Conservation (phyloP, 2,888 invertebrate genomes). For the Hyposoter dolosus region DNA sequence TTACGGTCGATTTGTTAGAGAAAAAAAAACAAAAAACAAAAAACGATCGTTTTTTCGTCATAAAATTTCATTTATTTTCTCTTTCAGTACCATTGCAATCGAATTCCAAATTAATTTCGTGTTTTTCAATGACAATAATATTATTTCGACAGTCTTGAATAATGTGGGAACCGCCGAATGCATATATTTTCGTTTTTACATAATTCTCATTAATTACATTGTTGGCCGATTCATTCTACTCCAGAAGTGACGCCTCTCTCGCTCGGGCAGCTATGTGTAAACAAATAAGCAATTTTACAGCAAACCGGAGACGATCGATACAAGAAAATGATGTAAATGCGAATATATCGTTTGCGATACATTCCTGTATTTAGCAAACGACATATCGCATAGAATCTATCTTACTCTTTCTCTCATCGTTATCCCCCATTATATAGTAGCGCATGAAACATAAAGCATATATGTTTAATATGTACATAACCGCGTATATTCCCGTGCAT, state of each 20-base stretch:
- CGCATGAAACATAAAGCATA: slow-evolving; percentile 43
- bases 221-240: background rate
- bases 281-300: slow-evolving; percentile 21
- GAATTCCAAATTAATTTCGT: background rate
- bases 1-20: background rate
- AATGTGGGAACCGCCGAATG: background rate
- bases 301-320: slow-evolving; percentile 71
- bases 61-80: background rate
- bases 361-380: slow-evolving; percentile 57
- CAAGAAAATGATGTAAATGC: slow-evolving; percentile 78
- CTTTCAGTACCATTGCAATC: background rate
- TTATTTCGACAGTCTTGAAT: background rate
- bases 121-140: background rate
- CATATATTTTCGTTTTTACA: background rate
- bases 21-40: background rate
- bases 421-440: slow-evolving; percentile 30
- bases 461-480: slow-evolving; percentile 43
- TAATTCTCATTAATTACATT: background rate
- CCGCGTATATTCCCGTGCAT: slow-evolving; percentile 31
- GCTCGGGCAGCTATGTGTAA: background rate
- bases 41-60: background rate
- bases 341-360: slow-evolving; percentile 51
- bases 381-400: slow-evolving; percentile 41
- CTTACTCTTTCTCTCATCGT: slow-evolving; percentile 56
- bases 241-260: background rate